Base-by-base conservation (phyloP, 2,888 invertebrate genomes). In the Cerastis rubricosa region DNA sequence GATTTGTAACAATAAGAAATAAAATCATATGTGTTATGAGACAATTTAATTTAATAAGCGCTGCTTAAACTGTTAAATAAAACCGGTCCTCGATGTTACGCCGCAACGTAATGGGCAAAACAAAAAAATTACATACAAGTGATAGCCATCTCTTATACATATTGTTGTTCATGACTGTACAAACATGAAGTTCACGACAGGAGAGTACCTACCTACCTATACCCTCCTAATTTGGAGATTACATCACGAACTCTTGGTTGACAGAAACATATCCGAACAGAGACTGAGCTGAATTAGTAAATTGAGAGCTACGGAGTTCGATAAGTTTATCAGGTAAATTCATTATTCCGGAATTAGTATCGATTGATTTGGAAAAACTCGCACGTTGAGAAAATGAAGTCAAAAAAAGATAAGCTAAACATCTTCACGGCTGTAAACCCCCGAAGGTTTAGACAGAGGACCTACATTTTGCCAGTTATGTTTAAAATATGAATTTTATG, bases 221-320 rank as follows among this genome's bases (percentile, higher is more conserved):
- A 59, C 29, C 25, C 22, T 22, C 29, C 81, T 81, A 61, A 77
- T 67, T 83, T 59, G 29, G 35, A 57, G n/a, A 71, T 59, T 59
- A 68, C 63, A 22, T 78, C 76, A 78, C 77, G 47, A 82, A 67
- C n/a, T 47, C 66, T 29, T 40, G 51, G 9, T 19, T 66, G 65
- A 82, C 82, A 75, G 35, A 29, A 43, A 78, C 76, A 76, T 57
- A 43, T 63, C 45, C 25, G 25, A 75, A 75, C 65, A 51, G 45
- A 40, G 61, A 73, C 47, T 19, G 54, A 47, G 17, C 43, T 65
- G 54, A 81, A 81, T 81, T 22, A 47, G 2, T 74, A 29, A 64
- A 49, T 64, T 49, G 40, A 22, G n/a, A 57, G 43, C 29, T 29
- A 64, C 40, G 12, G 22, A 57, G 64, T 74, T 57, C 64, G 43